These are phyloP conservation scores for Percina caprodes DNA, from an alignment of 2,113 vertebrate genomes.

Conservation along the genomic window DNA sequence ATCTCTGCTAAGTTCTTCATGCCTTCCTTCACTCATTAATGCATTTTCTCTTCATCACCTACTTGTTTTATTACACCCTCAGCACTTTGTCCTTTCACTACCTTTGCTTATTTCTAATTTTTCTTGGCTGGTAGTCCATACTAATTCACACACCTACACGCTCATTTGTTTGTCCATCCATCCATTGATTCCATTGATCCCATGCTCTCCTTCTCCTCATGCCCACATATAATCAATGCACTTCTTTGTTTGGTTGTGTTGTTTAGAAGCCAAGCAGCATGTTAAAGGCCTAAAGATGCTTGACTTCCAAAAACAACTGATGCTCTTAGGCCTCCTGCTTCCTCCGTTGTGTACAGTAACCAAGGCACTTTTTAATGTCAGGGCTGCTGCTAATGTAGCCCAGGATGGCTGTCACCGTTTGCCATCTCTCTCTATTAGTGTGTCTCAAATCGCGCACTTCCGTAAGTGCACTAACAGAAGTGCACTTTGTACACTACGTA, in stretches of 20 bases:
- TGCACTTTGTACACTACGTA: no score
- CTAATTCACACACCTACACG: slow-evolving; percentile 60
- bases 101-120: slow-evolving; percentile 43
- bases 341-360: not conserved
- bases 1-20: slow-evolving; percentile 26
- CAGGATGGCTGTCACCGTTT: slow-evolving; percentile 29
- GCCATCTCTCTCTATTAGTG: not conserved
- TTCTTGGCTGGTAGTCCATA: slow-evolving; percentile 14
- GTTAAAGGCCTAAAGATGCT: slow-evolving; percentile 30
- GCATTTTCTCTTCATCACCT: slow-evolving; percentile 49
- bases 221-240: slow-evolving; percentile 47
- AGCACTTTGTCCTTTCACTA: slow-evolving; percentile 35
- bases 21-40: slow-evolving; percentile 43
- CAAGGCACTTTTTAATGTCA: slow-evolving; percentile 30
- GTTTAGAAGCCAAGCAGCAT: slow-evolving; percentile 35
- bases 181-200: slow-evolving; percentile 64
- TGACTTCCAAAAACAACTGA: slow-evolving; percentile 9
- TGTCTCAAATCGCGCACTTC: no score
- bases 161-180: slow-evolving; percentile 70
- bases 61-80: slow-evolving; percentile 38
- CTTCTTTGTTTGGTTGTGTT: slow-evolving; percentile 40
- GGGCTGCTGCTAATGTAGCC: slow-evolving; percentile 39
- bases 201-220: slow-evolving; percentile 39
- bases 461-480: no score
- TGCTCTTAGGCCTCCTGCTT: not conserved